phyloP scores from a whole-genome alignment of 2,888 invertebrate species.

The Odontocolon sp. region DNA sequence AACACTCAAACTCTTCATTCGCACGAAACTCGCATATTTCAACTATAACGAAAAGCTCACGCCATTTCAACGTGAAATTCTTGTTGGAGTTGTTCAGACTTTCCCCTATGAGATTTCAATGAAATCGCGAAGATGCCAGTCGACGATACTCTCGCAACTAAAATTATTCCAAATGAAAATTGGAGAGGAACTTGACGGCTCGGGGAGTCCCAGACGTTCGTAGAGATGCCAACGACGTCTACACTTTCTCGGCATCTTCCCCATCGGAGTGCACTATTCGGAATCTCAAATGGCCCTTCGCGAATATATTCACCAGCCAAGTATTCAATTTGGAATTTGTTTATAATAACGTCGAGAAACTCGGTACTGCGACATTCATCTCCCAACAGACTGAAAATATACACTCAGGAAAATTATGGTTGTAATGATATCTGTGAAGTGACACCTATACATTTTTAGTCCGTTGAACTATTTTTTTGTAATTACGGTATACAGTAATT shows the following conservation, averaged over 20 bases:
- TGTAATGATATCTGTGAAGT: too few species aligned
- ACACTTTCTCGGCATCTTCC: not conserved
- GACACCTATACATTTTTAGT: too few species aligned
- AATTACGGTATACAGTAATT: too few species aligned
- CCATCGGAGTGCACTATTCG: constrained; percentile 31
- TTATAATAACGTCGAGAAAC: not conserved
- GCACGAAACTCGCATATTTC: not conserved
- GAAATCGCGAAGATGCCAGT: not conserved
- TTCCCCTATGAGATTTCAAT: constrained; percentile 2
- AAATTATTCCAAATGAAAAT: constrained; percentile 36
- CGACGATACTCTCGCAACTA: not conserved
- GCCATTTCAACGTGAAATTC: not conserved
- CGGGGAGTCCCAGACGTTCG: not conserved
- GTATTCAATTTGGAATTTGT: constrained; percentile 33
- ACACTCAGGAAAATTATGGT: not conserved
- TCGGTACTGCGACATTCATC: constrained; percentile 8
- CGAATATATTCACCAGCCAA: constrained; percentile 58
- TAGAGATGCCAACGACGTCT: constrained; percentile 2
- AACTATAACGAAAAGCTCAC: not conserved
- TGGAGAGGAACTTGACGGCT: constrained; percentile 3
- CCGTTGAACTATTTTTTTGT: constrained; percentile 10
- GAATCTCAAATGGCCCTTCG: constrained; percentile 57
- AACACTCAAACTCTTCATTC: not conserved
- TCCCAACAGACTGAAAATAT: constrained; percentile 1
- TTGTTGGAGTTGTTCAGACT: constrained; percentile 1